phyloP scores from a whole-genome alignment of 2,797 vertebrate species.

The Pseudochromis fuscus region DNA sequence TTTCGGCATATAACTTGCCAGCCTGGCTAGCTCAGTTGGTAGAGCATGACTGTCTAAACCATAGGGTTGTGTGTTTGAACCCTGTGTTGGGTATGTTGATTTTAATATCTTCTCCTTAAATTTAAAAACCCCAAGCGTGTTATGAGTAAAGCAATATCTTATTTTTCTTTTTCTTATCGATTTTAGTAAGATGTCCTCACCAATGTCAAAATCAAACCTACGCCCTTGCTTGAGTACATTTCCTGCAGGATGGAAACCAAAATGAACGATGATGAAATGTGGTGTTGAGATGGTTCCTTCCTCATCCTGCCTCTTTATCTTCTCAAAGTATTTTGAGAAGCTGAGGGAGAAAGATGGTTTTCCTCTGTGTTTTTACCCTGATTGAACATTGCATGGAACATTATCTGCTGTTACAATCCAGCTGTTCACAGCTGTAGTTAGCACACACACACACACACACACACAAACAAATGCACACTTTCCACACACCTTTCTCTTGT shows the following conservation, averaged over 20 bases:
- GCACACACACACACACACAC: not conserved
- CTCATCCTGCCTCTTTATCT: conserved; percentile 27
- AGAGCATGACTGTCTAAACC: too few relatives aligned
- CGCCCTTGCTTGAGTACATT: not conserved
- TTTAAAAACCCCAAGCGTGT: too few relatives aligned
- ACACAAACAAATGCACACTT: not conserved
- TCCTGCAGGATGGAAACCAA: not conserved
- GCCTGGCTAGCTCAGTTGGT: too few relatives aligned
- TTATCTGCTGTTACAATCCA: conserved; percentile 49
- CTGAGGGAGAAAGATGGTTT: conserved; percentile 12
- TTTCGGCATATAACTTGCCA: too few relatives aligned
- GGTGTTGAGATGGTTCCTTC: conserved; percentile 23
- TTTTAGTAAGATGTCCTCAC: too few relatives aligned
- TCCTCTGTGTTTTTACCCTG: conserved; percentile 20
- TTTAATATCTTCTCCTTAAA: too few relatives aligned
- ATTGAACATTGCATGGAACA: conserved; percentile 1
- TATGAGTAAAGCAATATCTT: too few relatives aligned
- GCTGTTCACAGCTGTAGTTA: too few relatives aligned
- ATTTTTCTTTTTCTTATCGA: too few relatives aligned
- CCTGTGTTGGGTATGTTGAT: too few relatives aligned
- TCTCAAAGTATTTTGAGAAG: conserved; percentile 25
- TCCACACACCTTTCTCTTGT: conserved; percentile 1
- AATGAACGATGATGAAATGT: conserved; percentile 19
- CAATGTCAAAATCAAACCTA: too few relatives aligned
- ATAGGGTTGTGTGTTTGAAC: too few relatives aligned